Evolutionary conservation across 2,888 invertebrate genomes (phyloP), one percentile per base, ranked within the genome.

Genomic region (Bombylius discolor): DNA sequence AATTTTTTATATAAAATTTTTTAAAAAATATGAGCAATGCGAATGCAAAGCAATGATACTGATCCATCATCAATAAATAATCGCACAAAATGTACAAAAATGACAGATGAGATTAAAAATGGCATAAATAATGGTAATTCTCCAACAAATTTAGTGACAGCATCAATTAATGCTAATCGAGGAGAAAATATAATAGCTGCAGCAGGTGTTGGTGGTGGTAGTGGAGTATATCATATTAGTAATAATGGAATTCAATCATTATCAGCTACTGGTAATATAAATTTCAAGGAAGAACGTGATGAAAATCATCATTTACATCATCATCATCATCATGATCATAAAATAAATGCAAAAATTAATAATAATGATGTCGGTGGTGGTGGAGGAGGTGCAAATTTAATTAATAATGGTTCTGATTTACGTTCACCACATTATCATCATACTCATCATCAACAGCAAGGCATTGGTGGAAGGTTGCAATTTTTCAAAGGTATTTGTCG

Each of bases 41-140:
- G 52, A 57, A 59, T 58, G 52, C 56, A 58, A 50, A 53, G 39
- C 53, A 52, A 55, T 51, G 49, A 58, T 49, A 48, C 44, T 46
- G 53, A 52, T 59, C 53, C 55, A 58, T 55, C 55, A 53, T 55
- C 55, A 53, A 58, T 57, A 56, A 63, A 63, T 80, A 81, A 80
- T 78, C 79, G 80, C 80, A 83, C 82, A 82, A 82, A 82, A 82
- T 82, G 82, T 82, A 78, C 77, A 75, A 78, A 78, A 78, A 79
- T 79, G 79, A 78, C 76, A 75, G 78, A 79, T 74, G 79, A 84
- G 80, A 61, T 62, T 53, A 64, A 79, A 80, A 81, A 82, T 80
- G 83, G 82, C 77, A 81, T 82, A 75, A 82, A 82, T 79, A 82
- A 82, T 79, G 83, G 81, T 75, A 82, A 60, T 58, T 68, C 60